Evolutionary conservation across 2,888 invertebrate species (phyloP), one percentile per base, ranked within the genome.

Genomic region (Xylophagus ater): DNA sequence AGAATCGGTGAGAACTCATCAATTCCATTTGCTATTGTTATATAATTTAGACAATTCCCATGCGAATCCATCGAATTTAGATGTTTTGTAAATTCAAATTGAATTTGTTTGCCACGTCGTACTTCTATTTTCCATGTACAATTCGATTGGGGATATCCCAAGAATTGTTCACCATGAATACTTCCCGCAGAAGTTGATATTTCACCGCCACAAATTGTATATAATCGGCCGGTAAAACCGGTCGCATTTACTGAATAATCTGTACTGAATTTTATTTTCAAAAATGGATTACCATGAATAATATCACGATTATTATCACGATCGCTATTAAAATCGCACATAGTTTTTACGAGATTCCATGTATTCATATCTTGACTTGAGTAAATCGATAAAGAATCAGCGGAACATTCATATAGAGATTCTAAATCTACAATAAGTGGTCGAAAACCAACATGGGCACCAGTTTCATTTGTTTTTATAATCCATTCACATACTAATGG

Each of bases 101-200:
- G 62, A 34, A 93, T 81, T 3, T 71, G 76, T 53, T 76, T 73
- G 2, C 90, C 88, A 2, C 77, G 66, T 21, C 73, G 68, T 1
- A 85, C 87, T 47, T 74, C 75, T 10, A 90, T 66, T 32, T 69
- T 71, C 88, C 88, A 90, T 36, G 75, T 67, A 54, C 88, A 89
- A 44, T 61, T 56, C 44, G 24, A 14, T 3, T 4, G 12, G 8
- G 12, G 4, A n/a, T 21, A 14, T 23, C 15, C 13, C 9, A 13
- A 12, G 8, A 10, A 5, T 13, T 6, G 13, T 15, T 9, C 14
- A 32, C 32, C 19, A 4, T 41, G 25, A 17, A 81, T 69, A 23
- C 67, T 56, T 3, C 81, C 81, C 10, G 74, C 71, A 0, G 70
- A 56, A 10, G 65, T 71, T 3, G 62, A 66, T 37, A 86, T 51